Evolutionary conservation across 2,797 vertebrate species (phyloP), one percentile per base, ranked within the genome.

Genomic region (Sebastes kiyomatsui): DNA sequence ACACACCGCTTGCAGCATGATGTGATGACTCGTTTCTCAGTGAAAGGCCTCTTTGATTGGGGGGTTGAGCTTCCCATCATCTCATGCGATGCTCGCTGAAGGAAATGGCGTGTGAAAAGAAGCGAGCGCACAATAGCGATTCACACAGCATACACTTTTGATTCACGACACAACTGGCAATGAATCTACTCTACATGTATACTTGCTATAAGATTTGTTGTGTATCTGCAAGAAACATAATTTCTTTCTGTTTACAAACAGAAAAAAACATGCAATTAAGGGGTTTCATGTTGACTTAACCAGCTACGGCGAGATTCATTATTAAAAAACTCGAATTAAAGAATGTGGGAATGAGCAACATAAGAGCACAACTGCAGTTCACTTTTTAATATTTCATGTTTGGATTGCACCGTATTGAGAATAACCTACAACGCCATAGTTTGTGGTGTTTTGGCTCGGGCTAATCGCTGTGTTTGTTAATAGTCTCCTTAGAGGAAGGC

Each of bases 381-480:
- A 20, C 42, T 79, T 75, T 87, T 82, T 67, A 70, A 81, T 90
- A 72, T 87, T 85, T 88, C 52, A 77, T 82, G 64, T 77, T 66
- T 65, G 32, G 23, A 73, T 67, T 75, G 71, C 79, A 49, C 55
- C n/a, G 4, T n/a, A 56, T 82, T 73, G 67, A 90, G 78, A 79
- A 81, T 68, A 88, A 85, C 56, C 72, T 52, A 79, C 23, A 23
- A 11, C 66, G 71, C 77, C 82, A 84, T 89, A 83, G 84, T 87
- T 84, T 67, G 35, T 46, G 73, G 61, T 78, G 80, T 86, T 80
- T 86, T 49, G 77, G 81, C 70, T 81, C 3, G 2, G 55, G 42
- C 79, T 93, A 90, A 94, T 92, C 90, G 82, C 76, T 70, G 68
- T 91, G 88, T 93, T 93, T 89, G 90, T 90, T 92, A 88, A 93